Percentiles rank a stretch among this genome's conserved stretches.
phyloP scores from a whole-genome alignment of 2,888 invertebrate genomes.

The Mimas tiliae region DNA sequence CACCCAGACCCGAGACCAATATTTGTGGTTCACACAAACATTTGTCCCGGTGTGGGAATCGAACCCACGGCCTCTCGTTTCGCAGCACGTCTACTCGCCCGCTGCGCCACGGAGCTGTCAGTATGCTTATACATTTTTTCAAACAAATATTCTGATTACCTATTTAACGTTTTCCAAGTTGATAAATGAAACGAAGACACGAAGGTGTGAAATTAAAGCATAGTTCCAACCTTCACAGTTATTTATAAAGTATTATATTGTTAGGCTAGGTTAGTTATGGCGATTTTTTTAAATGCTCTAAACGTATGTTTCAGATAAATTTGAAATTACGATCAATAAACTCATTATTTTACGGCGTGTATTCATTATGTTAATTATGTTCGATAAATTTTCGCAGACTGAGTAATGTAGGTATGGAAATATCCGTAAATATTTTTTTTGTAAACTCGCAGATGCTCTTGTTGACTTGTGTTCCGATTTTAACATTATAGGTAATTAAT shows the following conservation, averaged over 20 bases:
- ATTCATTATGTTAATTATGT: not conserved
- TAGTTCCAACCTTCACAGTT: not conserved
- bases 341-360: constrained; percentile 14
- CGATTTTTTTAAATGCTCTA: not conserved
- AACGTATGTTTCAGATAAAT: not conserved
- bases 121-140: too few relatives aligned
- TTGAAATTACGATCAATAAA: constrained; percentile 15
- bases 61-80: too few relatives aligned
- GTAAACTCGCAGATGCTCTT: constrained; percentile 14
- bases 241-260: constrained; percentile 6
- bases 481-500: not conserved
- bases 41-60: too few relatives aligned
- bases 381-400: not conserved
- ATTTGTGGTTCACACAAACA: too few relatives aligned
- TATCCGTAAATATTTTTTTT: not conserved
- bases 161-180: too few relatives aligned
- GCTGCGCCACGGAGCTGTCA: too few relatives aligned
- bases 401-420: not conserved
- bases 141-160: too few relatives aligned
- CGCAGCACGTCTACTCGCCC: too few relatives aligned
- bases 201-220: not conserved
- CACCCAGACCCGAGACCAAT: too few relatives aligned
- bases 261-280: constrained; percentile 29
- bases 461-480: not conserved
- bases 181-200: too few relatives aligned